Base-by-base conservation (phyloP, 2,888 invertebrate species). In the Melinaea marsaeus region DNA sequence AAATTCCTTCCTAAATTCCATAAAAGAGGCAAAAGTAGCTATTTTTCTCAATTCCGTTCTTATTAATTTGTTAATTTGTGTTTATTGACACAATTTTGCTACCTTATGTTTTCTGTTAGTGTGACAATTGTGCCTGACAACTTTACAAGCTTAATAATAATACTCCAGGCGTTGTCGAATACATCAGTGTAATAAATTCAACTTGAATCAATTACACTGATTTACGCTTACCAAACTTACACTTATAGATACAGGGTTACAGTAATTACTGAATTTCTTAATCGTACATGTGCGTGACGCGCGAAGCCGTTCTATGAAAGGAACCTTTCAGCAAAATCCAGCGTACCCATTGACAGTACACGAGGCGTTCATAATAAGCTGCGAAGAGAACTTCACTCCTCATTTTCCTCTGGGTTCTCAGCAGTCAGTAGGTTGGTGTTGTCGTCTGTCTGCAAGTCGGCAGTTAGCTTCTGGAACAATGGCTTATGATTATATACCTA, bases 391-490 rank as follows among this genome's bases (percentile, higher is more conserved):
- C 84, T 62, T 86, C 79, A 88, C 80, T 89, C 90, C 71, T 90
- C 90, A 33, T 75, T 80, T 55, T 91, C 91, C 63, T 91, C 91
- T 9, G 85, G 82, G 74, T 88, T 90, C 70, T 91, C 91, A 2
- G 90, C 89, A 46, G 89, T 86, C 74, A 91, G 75, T 68, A 91
- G 75, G 72, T 89, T 89, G 58, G 91, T 90, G 78, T 90, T 90
- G 77, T 90, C 91, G 60, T 91, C 91, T 37, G 81, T 85, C 67
- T 89, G 89, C 55, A 84, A 77, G 71, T 90, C 90, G 58, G 87
- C 80, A 70, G 87, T 84, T 72, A 88, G 71, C 85, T 88, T 80
- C 84, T 88, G 78, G 66, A 87, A 86, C 78, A 80, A 83, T 68
- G 68, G 66, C 22, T 33, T 7, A 48, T 9, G 57, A 58, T 67